Evolutionary conservation across 2,797 vertebrate genomes (phyloP).

Genomic region (Phoebastria nigripes): DNA sequence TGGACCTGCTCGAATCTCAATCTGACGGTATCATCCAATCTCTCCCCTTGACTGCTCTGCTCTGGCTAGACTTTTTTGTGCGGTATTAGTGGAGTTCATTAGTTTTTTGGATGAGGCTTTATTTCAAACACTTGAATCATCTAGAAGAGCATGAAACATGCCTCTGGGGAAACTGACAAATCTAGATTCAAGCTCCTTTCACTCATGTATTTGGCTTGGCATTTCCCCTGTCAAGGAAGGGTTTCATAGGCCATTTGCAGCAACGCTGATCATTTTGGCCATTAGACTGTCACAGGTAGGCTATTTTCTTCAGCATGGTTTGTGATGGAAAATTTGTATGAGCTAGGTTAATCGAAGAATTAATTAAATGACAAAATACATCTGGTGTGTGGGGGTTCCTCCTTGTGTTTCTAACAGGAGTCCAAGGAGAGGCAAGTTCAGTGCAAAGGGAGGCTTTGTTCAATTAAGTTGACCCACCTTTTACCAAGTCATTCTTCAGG

Average conservation of each 20-base stretch:
- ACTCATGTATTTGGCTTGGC: not conserved
- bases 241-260: not conserved
- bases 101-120: not conserved
- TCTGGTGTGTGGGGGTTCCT: fast-evolving
- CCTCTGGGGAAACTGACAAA: not conserved
- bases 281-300: not conserved
- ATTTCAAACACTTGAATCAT: not conserved
- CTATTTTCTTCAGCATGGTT: not conserved
- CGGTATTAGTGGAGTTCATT: not conserved
- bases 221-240: not conserved
- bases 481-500: not conserved
- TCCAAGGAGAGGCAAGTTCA: not conserved
- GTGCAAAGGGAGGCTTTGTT: not conserved
- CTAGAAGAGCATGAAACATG: not conserved
- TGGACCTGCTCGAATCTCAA: not conserved
- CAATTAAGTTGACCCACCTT: not conserved
- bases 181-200: not conserved
- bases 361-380: not conserved
- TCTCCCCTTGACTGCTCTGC: not conserved
- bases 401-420: not conserved
- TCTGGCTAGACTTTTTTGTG: not conserved
- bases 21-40: fast-evolving
- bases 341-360: not conserved
- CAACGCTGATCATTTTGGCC: fast-evolving
- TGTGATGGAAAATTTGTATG: not conserved